These are phyloP conservation scores for Odontothrips loti DNA, from an alignment of 2,888 invertebrate genomes.

Conservation along the genomic window DNA sequence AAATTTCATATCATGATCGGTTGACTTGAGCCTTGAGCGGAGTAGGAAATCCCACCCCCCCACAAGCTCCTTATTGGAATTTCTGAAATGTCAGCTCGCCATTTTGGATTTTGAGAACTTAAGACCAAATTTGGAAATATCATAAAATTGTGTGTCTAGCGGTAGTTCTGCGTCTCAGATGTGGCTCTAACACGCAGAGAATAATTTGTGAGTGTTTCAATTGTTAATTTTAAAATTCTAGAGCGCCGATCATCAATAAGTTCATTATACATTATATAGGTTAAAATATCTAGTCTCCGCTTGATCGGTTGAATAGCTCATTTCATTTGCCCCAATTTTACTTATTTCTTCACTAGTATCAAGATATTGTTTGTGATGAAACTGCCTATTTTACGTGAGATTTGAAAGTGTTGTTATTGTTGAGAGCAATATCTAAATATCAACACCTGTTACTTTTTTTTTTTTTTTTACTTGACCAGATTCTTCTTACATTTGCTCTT, in stretches of 20 bases:
- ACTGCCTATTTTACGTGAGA: neutral
- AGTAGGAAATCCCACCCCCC: conserved; percentile 8
- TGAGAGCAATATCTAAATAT: neutral
- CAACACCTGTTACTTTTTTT: conserved; percentile 1
- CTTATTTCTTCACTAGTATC: neutral
- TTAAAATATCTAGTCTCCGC: conserved; percentile 22
- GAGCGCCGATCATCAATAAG: neutral
- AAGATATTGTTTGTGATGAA: neutral
- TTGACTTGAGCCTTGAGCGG: conserved; percentile 10
- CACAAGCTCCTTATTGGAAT: conserved; percentile 14
- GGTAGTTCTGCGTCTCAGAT: no score
- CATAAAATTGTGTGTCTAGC: neutral
- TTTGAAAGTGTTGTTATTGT: neutral
- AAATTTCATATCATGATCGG: conserved; percentile 3
- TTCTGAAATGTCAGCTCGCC: conserved; percentile 24
- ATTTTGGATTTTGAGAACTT: conserved; percentile 25
- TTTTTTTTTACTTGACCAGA: neutral
- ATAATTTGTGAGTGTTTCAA: no score
- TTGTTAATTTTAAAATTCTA: neutral
- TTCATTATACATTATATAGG: conserved; percentile 9
- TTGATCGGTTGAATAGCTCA: neutral
- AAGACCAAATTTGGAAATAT: conserved; percentile 20
- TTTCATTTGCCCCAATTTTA: neutral
- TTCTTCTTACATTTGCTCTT: no score
- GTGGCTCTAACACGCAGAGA: no score